These are phyloP conservation scores for Acanthosoma haemorrhoidale DNA, from an alignment of 2,888 invertebrate genomes.

Conservation along the genomic window DNA sequence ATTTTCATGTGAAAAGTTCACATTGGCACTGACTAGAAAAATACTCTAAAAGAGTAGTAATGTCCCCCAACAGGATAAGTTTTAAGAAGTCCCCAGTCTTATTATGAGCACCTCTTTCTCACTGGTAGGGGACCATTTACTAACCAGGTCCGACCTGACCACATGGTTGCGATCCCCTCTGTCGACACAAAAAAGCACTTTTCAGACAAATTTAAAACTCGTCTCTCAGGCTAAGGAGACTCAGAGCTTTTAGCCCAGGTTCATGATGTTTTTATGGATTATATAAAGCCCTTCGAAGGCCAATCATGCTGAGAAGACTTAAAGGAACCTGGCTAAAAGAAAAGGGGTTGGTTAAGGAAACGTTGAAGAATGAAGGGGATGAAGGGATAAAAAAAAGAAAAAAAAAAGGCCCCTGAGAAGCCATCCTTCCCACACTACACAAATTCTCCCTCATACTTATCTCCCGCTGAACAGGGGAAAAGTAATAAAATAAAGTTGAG, in stretches of 20 bases:
- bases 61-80: background rate
- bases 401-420: background rate
- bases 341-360: background rate
- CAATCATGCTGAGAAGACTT: background rate
- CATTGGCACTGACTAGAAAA: no score
- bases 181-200: constrained; percentile 5
- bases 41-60: background rate
- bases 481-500: no score
- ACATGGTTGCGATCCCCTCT: background rate
- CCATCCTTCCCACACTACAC: background rate
- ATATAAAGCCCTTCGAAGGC: background rate
- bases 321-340: background rate
- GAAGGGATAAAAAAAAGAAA: background rate
- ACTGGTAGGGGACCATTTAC: background rate
- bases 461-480: no score
- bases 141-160: background rate
- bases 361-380: background rate
- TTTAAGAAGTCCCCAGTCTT: background rate
- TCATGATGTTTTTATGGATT: constrained; percentile 9
- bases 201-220: constrained; percentile 2
- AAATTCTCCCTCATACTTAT: background rate
- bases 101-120: background rate
- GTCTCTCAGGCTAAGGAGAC: background rate
- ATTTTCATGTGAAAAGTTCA: no score
- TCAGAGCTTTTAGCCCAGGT: background rate